Base-by-base conservation (phyloP, 53 echinoderm and acorn worm species). In the Arbacia lixula region DNA sequence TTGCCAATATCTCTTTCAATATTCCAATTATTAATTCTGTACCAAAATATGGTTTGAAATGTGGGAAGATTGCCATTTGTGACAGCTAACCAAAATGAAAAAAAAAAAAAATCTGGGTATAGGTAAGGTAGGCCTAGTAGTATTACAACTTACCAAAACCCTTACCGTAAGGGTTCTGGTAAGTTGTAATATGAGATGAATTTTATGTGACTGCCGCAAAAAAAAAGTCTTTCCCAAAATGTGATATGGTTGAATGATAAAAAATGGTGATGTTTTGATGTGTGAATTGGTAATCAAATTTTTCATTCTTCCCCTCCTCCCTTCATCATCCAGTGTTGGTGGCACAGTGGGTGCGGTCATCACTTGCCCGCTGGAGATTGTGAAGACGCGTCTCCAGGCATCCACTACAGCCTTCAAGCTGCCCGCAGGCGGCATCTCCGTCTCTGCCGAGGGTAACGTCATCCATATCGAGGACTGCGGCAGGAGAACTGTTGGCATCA, bases 331-430 rank as follows among this genome's bases (percentile, higher is more conserved):
- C 87, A 97, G 98, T 55, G 71, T 88, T 69, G 98, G 93, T 79
- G 98, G 98, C 29, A 97, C 98, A 53, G 83, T 93, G 19, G 98
- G 98, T 62, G 98, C 98, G 46, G 85, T 97, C 16, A 67, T 97
- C 46, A 97, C 98, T 9, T 97, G 98, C 68, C 98, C 98, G 57
- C 84, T 97, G 17, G 98, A 97, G 56, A 93, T 97, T 36, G 91
- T 97, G 24, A 97, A 97, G 75, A 97, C 98, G 0, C 82, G 98
- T 50, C 82, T 94, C 29, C 98, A 97, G 86, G 90, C 98, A 0
- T 97, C 98, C 26, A 85, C 72, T 28, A 89, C 93, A 19, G 64
- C 90, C 4, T 72, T 93, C 75, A 83, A 74, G 63, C 61, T 88
- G 31, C 84, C 83, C 8, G 50, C 55, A 5, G 38, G 35, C 19